Evolutionary conservation across 2,797 vertebrate genomes (phyloP), one percentile per base, ranked within the genome.

Genomic region (Knipowitschia caucasica): DNA sequence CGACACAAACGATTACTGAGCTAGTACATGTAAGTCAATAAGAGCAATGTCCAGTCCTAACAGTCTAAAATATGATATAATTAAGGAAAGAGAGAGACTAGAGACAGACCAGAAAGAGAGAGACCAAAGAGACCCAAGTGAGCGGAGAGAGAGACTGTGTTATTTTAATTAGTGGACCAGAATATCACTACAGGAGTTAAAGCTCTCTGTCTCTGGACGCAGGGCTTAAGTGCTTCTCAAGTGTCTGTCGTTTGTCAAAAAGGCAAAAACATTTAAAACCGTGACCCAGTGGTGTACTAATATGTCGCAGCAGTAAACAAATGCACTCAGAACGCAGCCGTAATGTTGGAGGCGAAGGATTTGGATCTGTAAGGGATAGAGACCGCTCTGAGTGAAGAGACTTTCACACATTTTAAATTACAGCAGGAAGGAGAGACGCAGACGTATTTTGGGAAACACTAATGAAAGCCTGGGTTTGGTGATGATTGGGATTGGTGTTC

Each of bases 351-450:
- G 4, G 17, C 29, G 47, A 57, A 30, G 23, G 11, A 7, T 43
- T 43, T 36, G 8, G 18, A 23, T 60, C 45, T 50, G 36, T 56
- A 34, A 53, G 62, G 34, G 44, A 39, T 49, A 50, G 61, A 44
- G 2, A 11, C 57, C 39, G 11, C 31, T 43, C 45, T 42, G 30
- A 71, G 4, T 55, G 30, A 45, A 36, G 36, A 17, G 64, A 75
- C 55, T 39, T 64, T 69, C 14, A 12, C 46, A 67, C 62, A 57
- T 78, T 75, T 74, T 81, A 70, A 75, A 62, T 59, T 34, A 44
- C 30, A 56, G 61, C 54, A 24, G 20, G 20, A 55, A 73, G 39
- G 42, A 52, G 75, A 56, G 64, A 30, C 15, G 42, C 39, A 7
- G 38, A 24, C 38, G 65, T 58, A 55, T 61, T 67, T 53, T 12